Conservation (phyloP, 2,797 vertebrate species). For the Hybognathus amarus region DNA sequence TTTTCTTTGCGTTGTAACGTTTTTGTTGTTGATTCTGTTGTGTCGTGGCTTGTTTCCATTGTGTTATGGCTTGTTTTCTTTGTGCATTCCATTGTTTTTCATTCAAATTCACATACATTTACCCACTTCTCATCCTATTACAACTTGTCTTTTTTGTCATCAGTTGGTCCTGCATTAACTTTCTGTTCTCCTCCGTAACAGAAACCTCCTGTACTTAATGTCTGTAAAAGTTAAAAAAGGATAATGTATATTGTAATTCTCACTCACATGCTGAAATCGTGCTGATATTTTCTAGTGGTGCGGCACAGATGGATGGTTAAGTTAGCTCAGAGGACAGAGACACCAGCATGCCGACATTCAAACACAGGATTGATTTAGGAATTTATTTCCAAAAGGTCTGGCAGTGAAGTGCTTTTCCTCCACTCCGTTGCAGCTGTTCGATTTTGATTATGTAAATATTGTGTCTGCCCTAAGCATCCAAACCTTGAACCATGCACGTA, state of each 20-base stretch:
- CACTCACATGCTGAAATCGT: neutral
- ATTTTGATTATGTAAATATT: neutral
- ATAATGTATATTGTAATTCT: neutral
- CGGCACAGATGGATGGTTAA: neutral
- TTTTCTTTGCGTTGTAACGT: no score
- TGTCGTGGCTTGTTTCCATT: no score
- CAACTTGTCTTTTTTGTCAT: no score
- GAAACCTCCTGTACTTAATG: neutral
- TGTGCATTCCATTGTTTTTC: no score
- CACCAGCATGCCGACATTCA: neutral
- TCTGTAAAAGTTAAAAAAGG: neutral
- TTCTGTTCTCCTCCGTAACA: neutral
- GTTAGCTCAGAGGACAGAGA: neutral
- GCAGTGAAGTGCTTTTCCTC: neutral
- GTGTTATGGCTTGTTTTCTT: no score
- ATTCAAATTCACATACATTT: no score
- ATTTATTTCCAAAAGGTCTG: neutral
- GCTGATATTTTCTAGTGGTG: neutral
- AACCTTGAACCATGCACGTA: neutral
- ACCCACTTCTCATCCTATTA: no score
- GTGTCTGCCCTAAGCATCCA: neutral
- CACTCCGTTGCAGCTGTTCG: neutral
- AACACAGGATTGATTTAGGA: neutral
- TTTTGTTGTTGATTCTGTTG: no score
- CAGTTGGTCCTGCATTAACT: no score